These are phyloP conservation scores for Ypsolopha scabrella DNA, from an alignment of 2,888 invertebrate species.

Conservation along the genomic window DNA sequence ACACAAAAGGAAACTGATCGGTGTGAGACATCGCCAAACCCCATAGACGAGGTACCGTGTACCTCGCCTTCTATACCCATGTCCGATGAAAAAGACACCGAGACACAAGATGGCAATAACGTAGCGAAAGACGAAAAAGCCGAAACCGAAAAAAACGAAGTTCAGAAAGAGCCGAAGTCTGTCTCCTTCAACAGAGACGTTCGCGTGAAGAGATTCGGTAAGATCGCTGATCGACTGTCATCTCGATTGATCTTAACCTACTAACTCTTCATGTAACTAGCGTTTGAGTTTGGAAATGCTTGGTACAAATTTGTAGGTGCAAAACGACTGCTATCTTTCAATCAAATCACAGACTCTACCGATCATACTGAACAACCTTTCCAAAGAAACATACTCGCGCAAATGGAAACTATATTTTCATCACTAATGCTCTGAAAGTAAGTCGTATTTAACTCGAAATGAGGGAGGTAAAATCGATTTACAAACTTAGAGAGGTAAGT, in stretches of 20 bases:
- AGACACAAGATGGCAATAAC: constrained; percentile 54
- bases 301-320: neutral
- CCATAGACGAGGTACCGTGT: constrained; percentile 15
- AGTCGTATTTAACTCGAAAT: no score
- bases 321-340: no score
- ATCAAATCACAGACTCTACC: no score
- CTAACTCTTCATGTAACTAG: neutral
- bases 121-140: constrained; percentile 35
- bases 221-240: constrained; percentile 29
- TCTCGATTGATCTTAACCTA: neutral
- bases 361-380: no score
- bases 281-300: neutral
- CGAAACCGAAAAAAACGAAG: constrained; percentile 48
- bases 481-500: no score
- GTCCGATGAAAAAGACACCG: constrained; percentile 54
- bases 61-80: constrained; percentile 46
- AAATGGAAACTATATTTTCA: no score
- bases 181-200: constrained; percentile 93
- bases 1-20: no score
- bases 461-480: no score
- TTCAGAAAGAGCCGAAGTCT: constrained; percentile 70
- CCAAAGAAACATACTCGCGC: no score
- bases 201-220: constrained; percentile 91
- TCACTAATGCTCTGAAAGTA: no score
- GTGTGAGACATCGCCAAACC: constrained; percentile 11